These are phyloP conservation scores for Temnothorax nylanderi DNA, from an alignment of 1,140 invertebrate genomes.

Conservation along the genomic window DNA sequence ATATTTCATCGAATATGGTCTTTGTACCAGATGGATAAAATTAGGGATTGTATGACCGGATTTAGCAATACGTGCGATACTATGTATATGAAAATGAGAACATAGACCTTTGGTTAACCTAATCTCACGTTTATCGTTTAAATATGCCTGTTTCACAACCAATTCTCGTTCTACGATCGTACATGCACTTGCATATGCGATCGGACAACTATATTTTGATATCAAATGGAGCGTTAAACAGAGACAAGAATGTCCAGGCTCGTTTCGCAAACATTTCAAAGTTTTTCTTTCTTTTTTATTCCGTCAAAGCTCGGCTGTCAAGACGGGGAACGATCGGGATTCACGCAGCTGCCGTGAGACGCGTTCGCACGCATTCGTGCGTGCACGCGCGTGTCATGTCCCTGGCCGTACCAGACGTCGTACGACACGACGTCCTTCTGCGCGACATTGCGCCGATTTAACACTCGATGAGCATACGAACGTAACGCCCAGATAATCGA, in stretches of 20 bases:
- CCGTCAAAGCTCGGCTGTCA: constrained; percentile 15
- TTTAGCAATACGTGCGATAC: neutral
- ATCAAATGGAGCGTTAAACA: neutral
- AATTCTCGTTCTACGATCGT: constrained; percentile 7
- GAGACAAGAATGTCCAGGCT: neutral
- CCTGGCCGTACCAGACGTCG: constrained; percentile 5
- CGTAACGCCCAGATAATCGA: constrained; percentile 45
- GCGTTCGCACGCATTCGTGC: constrained; percentile 21
- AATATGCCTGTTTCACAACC: neutral
- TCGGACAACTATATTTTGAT: neutral
- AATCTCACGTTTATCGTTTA: constrained; percentile 25
- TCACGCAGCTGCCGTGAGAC: neutral
- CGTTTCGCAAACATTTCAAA: neutral
- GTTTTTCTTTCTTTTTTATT: neutral
- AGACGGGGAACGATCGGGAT: neutral
- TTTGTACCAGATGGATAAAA: constrained; percentile 14
- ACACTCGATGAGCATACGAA: constrained; percentile 43
- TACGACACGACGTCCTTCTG: constrained; percentile 33
- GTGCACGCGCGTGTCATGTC: neutral
- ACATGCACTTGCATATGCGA: neutral
- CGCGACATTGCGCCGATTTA: constrained; percentile 51
- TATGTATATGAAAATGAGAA: constrained; percentile 11
- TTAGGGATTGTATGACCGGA: neutral
- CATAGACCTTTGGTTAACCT: constrained; percentile 15
- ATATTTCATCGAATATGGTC: constrained; percentile 15